Evolutionary conservation across 2,113 vertebrate species (phyloP).

Genomic region (Protobothrops mucrosquamatus): DNA sequence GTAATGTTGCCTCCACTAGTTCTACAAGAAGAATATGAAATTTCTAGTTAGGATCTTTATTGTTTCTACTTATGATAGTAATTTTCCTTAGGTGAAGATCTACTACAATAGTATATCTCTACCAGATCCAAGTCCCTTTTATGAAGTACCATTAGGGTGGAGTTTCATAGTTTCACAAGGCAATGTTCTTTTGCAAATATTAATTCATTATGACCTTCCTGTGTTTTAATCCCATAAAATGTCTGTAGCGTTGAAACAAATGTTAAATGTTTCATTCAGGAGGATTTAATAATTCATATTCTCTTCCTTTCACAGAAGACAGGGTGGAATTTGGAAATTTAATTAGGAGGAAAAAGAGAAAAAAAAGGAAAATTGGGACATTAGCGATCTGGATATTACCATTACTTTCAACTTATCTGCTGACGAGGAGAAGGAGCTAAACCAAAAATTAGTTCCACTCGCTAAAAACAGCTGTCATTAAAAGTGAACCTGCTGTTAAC

Average conservation of each 20-base stretch:
- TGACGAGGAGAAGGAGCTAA: not conserved
- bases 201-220: not conserved
- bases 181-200: not conserved
- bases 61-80: not conserved
- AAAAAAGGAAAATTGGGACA: slow-evolving; percentile 24
- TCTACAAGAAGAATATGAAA: not conserved
- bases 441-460: not conserved
- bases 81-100: not conserved
- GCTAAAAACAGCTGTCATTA: not conserved
- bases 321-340: not conserved
- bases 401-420: not conserved
- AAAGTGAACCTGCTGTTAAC: not conserved
- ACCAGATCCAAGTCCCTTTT: not conserved
- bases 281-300: not conserved
- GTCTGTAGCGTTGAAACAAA: slow-evolving; percentile 19
- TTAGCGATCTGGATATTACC: not conserved
- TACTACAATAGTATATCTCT: too few species aligned
- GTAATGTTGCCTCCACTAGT: not conserved
- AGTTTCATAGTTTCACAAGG: not conserved
- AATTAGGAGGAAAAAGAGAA: not conserved
- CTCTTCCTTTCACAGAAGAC: not conserved
- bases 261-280: not conserved
- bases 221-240: slow-evolving; percentile 12
- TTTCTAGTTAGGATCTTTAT: not conserved
- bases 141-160: not conserved